Base-by-base conservation (phyloP, 1,140 invertebrate genomes). In the Delia radicum region DNA sequence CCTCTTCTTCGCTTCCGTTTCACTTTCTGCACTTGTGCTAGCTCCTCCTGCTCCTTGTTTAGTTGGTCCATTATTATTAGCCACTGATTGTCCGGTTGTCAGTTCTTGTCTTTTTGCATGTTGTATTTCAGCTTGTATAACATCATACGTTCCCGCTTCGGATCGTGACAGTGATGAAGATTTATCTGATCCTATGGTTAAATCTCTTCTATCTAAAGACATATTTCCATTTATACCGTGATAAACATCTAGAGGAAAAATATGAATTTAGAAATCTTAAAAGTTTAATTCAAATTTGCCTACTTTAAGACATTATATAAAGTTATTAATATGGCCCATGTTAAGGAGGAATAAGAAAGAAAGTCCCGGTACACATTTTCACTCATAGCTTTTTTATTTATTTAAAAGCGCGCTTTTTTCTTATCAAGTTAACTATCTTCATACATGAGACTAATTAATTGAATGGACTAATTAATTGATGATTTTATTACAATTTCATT, bases 221-320 rank as follows among this genome's bases (percentile, higher is more conserved):
- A 86, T 84, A 15, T 86, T 86, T 42, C 85, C 85, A 78, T 86
- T 86, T 74, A 86, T 86, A 46, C 85, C 85, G 77, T 86, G 81
- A 67, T 86, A 86, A 3, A 80, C 81, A 77, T 84, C 82, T 84
- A 28, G 1, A 18, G 48, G 24, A 21, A 55, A 55, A 71, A 33
- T 7, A n/a, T 7, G 33, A 31, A 78, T 76, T 74, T 75, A 72
- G 6, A 76, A n/a, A n/a, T n/a, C n/a, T n/a, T n/a, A n/a, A n/a
- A n/a, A n/a, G n/a, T n/a, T n/a, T n/a, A n/a, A n/a, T n/a, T n/a
- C n/a, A n/a, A n/a, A n/a, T n/a, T n/a, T n/a, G n/a, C n/a, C n/a
- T n/a, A n/a, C n/a, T n/a, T n/a, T n/a, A n/a, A n/a, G n/a, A n/a
- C n/a, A n/a, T n/a, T n/a, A n/a, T n/a, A n/a, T n/a, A n/a, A n/a